Percentiles rank a stretch among this genome's conserved stretches.
Conservation (phyloP, 2,797 vertebrate species). For the Danio tinwini region DNA sequence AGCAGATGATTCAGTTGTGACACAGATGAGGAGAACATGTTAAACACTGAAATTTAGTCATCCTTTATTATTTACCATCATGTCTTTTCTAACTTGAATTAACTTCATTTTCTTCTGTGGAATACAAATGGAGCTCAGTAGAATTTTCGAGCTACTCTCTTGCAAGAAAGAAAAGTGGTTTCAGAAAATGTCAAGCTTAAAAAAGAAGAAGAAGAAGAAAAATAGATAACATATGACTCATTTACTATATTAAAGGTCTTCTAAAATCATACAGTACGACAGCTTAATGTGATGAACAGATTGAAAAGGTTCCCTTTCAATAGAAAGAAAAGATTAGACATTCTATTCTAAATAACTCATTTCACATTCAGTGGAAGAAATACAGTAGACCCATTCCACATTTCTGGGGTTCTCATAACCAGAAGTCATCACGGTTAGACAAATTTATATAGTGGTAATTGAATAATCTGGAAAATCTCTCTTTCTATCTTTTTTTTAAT, state of each 20-base stretch:
- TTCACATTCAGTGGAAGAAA: background rate
- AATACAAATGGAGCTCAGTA: background rate
- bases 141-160: background rate
- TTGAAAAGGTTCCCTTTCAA: background rate
- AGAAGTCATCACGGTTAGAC: too few species aligned
- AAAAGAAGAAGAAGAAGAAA: background rate
- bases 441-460: background rate
- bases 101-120: background rate
- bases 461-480: background rate
- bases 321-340: background rate
- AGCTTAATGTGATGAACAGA: background rate
- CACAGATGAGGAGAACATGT: slow-evolving; percentile 1
- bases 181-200: background rate
- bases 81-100: background rate
- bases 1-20: background rate
- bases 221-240: background rate
- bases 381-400: background rate
- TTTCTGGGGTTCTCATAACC: background rate
- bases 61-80: background rate
- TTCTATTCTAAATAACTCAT: background rate
- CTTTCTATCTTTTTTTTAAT: too few species aligned
- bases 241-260: background rate
- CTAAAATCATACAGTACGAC: background rate
- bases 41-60: background rate
- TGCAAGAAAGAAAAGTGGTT: background rate